phyloP scores from a whole-genome alignment of 2,797 vertebrate genomes.

The Xerus rutilus region DNA sequence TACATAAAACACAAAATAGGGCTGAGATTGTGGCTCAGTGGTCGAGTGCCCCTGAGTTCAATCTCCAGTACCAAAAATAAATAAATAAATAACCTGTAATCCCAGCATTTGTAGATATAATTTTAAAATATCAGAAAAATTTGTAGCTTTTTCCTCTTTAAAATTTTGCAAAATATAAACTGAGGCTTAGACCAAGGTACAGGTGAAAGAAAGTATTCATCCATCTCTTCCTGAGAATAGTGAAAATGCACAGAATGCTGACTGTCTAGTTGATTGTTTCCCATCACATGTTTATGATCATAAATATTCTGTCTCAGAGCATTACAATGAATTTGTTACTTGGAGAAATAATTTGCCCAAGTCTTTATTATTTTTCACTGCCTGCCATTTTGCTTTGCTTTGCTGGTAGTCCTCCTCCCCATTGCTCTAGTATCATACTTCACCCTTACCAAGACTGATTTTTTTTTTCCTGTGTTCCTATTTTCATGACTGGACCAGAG shows the following conservation, averaged over 20 bases:
- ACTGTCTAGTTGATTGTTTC: background rate
- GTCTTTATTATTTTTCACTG: background rate
- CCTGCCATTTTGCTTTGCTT: background rate
- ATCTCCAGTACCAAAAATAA: too few species aligned
- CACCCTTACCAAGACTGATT: background rate
- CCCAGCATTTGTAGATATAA: background rate
- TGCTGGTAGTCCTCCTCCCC: background rate
- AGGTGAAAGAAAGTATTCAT: background rate
- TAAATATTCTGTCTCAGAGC: background rate
- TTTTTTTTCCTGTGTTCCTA: background rate
- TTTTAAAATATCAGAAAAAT: slow-evolving; percentile 33
- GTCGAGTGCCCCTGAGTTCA: too few species aligned
- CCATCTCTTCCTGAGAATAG: background rate
- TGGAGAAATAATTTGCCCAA: background rate
- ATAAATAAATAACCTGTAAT: too few species aligned
- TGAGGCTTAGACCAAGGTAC: slow-evolving; percentile 11
- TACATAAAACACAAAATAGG: too few species aligned
- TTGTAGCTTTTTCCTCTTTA: slow-evolving; percentile 48
- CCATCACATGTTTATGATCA: background rate
- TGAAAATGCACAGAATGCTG: background rate
- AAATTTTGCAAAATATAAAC: slow-evolving; percentile 20
- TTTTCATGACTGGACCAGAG: background rate
- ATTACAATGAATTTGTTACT: background rate
- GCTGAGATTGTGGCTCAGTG: too few species aligned
- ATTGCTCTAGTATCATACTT: background rate